These are phyloP conservation scores for Morpho deidamia DNA, from an alignment of 2,888 invertebrate species.

Conservation along the genomic window DNA sequence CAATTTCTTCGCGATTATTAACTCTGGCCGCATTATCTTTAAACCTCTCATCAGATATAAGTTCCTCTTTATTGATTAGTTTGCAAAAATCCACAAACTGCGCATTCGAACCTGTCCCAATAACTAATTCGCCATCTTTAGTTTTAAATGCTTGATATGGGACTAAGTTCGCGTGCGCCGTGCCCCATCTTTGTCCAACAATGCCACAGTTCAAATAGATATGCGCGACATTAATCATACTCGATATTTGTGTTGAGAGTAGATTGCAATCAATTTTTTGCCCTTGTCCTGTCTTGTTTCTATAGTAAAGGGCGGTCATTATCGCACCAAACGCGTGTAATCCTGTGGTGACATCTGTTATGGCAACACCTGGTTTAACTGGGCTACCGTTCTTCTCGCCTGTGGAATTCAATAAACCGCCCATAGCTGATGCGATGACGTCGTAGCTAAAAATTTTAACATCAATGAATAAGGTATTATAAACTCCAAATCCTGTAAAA, in stretches of 20 bases:
- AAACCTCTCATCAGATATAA: slow-evolving; percentile 82
- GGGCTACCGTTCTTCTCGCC: slow-evolving; percentile 91
- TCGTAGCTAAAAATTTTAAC: slow-evolving; percentile 82
- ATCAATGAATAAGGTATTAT: no score
- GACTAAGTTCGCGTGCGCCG: slow-evolving; percentile 95
- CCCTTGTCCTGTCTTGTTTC: slow-evolving; percentile 87
- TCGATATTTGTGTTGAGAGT: slow-evolving; percentile 94
- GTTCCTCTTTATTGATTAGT: slow-evolving; percentile 76
- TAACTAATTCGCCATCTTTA: slow-evolving; percentile 88
- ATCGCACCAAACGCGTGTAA: slow-evolving; percentile 97
- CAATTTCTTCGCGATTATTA: slow-evolving; percentile 83
- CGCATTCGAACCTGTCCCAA: slow-evolving; percentile 91
- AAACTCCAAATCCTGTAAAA: no score
- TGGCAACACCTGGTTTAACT: slow-evolving; percentile 94
- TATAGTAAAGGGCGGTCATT: slow-evolving; percentile 90
- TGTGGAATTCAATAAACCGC: slow-evolving; percentile 93
- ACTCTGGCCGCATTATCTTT: slow-evolving; percentile 87
- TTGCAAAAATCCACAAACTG: slow-evolving; percentile 88
- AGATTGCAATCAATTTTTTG: slow-evolving; percentile 96
- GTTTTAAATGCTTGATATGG: slow-evolving; percentile 95
- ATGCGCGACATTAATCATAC: slow-evolving; percentile 92
- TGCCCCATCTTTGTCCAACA: slow-evolving; percentile 91
- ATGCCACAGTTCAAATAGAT: slow-evolving; percentile 92
- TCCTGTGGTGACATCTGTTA: slow-evolving; percentile 95
- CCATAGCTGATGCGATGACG: slow-evolving; percentile 95